These are phyloP conservation scores for Calliopum simillimum DNA, from an alignment of 2,888 invertebrate genomes.

Conservation along the genomic window DNA sequence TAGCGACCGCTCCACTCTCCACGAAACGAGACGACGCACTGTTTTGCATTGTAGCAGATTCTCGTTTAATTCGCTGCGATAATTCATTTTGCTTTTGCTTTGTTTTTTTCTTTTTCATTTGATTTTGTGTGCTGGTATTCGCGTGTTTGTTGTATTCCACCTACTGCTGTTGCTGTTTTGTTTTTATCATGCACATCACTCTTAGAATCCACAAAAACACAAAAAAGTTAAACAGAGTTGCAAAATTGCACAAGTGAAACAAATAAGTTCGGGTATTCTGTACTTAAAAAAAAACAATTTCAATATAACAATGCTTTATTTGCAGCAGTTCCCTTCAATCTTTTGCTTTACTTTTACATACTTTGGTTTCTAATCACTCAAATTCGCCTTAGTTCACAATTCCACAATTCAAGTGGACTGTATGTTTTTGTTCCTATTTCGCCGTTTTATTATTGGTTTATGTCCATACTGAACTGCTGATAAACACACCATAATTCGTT, in stretches of 20 bases:
- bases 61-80: conserved; percentile 20
- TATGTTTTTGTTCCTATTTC: neutral
- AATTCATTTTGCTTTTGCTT: neutral
- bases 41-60: conserved; percentile 43
- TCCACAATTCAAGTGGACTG: neutral
- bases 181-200: neutral
- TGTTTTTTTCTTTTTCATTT: conserved; percentile 4
- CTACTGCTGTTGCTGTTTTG: conserved; percentile 8
- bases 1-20: conserved; percentile 47
- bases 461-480: neutral
- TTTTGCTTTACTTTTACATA: no score
- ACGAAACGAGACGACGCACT: conserved; percentile 54
- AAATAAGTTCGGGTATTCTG: no score
- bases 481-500: no score
- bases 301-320: no score
- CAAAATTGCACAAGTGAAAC: no score
- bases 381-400: neutral
- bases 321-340: no score
- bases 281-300: no score
- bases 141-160: neutral
- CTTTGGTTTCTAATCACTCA: no score
- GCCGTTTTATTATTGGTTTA: neutral
- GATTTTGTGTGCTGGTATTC: neutral
- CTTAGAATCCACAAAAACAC: neutral
- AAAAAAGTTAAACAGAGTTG: neutral